A percentile compares a stretch with the other conserved stretches of the same genome.
Conservation (phyloP, 2,888 invertebrate genomes). For the Eurytoma adleriae region DNA sequence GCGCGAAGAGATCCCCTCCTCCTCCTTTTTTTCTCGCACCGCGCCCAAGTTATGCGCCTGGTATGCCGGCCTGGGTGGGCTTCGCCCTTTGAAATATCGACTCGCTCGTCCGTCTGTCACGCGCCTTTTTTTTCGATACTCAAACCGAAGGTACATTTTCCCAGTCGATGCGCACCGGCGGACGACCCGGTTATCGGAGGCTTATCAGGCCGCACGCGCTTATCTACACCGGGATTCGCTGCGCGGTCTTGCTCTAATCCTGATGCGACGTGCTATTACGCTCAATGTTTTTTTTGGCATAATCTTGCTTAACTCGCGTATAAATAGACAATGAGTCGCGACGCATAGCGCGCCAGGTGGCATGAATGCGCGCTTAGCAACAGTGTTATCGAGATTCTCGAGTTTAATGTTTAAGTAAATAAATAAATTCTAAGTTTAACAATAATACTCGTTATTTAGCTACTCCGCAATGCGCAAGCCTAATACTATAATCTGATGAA, state of each 20-base stretch:
- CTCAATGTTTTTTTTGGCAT: background rate
- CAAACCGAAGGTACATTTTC: background rate
- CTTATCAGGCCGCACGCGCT: background rate
- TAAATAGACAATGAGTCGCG: slow-evolving; percentile 9
- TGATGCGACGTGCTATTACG: background rate
- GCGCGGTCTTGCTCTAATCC: background rate
- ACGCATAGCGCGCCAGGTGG: background rate
- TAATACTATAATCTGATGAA: too few relatives aligned
- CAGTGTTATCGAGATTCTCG: slow-evolving; percentile 15
- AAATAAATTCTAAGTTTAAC: too few relatives aligned
- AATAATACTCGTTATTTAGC: too few relatives aligned
- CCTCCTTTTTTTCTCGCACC: slow-evolving; percentile 9
- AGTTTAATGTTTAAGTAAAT: background rate
- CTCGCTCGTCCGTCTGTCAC: background rate
- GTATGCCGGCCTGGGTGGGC: slow-evolving; percentile 38
- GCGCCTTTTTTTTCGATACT: background rate
- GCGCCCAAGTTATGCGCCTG: slow-evolving; percentile 35
- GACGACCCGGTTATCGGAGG: background rate
- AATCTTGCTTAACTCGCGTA: slow-evolving; percentile 15
- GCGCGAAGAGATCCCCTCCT: background rate
- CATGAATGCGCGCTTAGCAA: background rate
- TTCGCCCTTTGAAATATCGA: slow-evolving; percentile 43
- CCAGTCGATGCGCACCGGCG: background rate
- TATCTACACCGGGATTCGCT: background rate
- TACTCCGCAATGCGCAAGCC: too few relatives aligned